Evolutionary conservation across 2,113 vertebrate species (phyloP), one percentile per base, ranked within the genome.

Genomic region (Heloderma charlesbogerti): DNA sequence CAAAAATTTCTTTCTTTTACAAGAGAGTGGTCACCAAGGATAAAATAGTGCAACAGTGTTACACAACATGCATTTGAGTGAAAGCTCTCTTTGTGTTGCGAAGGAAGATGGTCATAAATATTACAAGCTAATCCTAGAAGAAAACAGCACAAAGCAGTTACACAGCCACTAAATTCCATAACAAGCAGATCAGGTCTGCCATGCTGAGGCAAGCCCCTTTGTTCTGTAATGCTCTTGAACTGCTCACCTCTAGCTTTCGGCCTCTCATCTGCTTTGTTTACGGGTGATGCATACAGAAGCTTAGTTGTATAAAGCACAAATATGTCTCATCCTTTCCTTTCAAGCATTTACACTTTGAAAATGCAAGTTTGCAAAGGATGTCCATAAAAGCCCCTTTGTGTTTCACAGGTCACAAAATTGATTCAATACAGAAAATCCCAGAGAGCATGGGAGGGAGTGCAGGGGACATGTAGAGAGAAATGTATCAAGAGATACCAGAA

Each of bases 101-200:
- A 60, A 72, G 37, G 34, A 74, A 78, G 80, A 84, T 29, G 22
- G 43, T 80, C 71, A 51, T 79, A 90, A 89, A 88, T 86, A 81
- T n/a, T 34, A 75, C 31, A 88, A 75, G 84, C 1, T 40, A 84
- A 82, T 3, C 0, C 22, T 1, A 37, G 16, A 20, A 1, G 69
- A 6, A 66, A 43, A 16, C 13, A 88, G 74, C 29, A 43, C 20
- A 5, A 66, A 89, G 43, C 1, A 34, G 57, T 37, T 80, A 3
- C 54, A 43, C 29, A 79, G 48, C 72, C 43, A 72, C 83, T 86
- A 88, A 87, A 87, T 29, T 43, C 80, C 84, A 1, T 16, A 63
- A 51, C 0, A 37, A 72, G 16, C 22, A 78, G 12, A 77, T 22
- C 31, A 25, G 84, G 66, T 2, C 8, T 29, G 45, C 37, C 0